Percentiles rank a stretch among this genome's conserved stretches.
phyloP scores from a whole-genome alignment of 2,797 vertebrate species.

The Pseudochirops corinnae region DNA sequence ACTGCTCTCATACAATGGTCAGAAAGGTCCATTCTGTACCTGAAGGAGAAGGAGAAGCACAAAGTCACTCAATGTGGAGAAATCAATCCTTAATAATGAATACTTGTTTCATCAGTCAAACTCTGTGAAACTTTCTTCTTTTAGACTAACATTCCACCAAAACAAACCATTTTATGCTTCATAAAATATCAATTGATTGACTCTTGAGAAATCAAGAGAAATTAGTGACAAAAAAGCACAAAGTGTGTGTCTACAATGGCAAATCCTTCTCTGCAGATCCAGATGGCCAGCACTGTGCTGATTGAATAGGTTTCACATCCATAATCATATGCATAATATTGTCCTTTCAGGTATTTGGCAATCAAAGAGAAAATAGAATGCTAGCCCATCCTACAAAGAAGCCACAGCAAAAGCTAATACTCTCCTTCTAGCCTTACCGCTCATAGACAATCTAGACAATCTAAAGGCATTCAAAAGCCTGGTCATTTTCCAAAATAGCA shows the following conservation, averaged over 20 bases:
- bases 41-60: neutral
- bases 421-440: neutral
- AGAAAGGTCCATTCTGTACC: neutral
- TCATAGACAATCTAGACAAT: neutral
- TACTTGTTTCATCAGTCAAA: slow-evolving; percentile 33
- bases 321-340: neutral
- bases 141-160: neutral
- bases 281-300: neutral
- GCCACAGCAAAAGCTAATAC: neutral
- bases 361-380: neutral
- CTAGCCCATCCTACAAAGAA: neutral
- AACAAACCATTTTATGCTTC: slow-evolving; percentile 13
- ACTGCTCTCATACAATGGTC: neutral
- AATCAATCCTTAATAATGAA: slow-evolving; percentile 11
- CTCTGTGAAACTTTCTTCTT: neutral
- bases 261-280: neutral
- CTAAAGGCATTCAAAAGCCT: neutral
- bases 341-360: slow-evolving; percentile 18
- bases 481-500: neutral
- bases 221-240: slow-evolving; percentile 26
- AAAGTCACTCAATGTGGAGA: neutral
- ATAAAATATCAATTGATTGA: slow-evolving; percentile 49
- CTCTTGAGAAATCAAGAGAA: slow-evolving; percentile 38
- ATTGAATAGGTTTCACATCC: neutral
- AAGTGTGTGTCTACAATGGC: neutral